Percentiles rank a stretch among this genome's conserved stretches.
Evolutionary conservation across 2,888 invertebrate genomes (phyloP).

Genomic region (Quadroppia sp.): DNA sequence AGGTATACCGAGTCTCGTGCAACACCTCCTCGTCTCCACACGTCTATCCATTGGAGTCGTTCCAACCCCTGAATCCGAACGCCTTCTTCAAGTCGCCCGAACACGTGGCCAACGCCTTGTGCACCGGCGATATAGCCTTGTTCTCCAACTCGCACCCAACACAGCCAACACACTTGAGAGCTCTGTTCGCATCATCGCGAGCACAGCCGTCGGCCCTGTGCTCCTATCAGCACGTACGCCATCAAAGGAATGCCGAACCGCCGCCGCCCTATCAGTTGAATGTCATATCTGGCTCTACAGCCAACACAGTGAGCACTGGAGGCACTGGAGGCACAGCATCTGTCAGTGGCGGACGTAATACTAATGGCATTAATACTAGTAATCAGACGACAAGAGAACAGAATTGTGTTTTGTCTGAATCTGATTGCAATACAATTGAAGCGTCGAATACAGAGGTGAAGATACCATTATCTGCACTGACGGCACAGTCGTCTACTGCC

Average conservation of each 20-base stretch:
- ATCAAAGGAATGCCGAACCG: slow-evolving; percentile 15
- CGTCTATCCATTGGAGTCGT: slow-evolving; percentile 24
- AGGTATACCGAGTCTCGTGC: slow-evolving; percentile 29
- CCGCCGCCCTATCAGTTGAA: slow-evolving; percentile 34
- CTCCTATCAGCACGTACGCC: slow-evolving; percentile 22
- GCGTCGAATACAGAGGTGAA: slow-evolving; percentile 30
- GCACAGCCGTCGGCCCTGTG: slow-evolving; percentile 23
- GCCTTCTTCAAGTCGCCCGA: slow-evolving; percentile 31
- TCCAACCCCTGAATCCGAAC: slow-evolving; percentile 33
- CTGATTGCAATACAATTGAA: not conserved
- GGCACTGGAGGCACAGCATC: slow-evolving; percentile 5
- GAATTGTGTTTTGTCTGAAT: slow-evolving; percentile 20
- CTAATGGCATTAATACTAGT: slow-evolving; percentile 6
- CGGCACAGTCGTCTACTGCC: not conserved
- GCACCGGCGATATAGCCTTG: slow-evolving; percentile 12
- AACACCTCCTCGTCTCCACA: slow-evolving; percentile 11
- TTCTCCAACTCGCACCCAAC: slow-evolving; percentile 1
- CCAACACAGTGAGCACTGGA: not conserved
- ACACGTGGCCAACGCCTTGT: slow-evolving; percentile 23
- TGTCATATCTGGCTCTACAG: slow-evolving; percentile 30
- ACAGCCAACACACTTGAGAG: slow-evolving; percentile 28
- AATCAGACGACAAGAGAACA: slow-evolving; percentile 23
- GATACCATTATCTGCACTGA: slow-evolving; percentile 28
- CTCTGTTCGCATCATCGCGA: slow-evolving; percentile 21
- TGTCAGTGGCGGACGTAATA: slow-evolving; percentile 26